Base-by-base conservation (phyloP, 2,113 vertebrate genomes). In the Caloenas nicobarica region DNA sequence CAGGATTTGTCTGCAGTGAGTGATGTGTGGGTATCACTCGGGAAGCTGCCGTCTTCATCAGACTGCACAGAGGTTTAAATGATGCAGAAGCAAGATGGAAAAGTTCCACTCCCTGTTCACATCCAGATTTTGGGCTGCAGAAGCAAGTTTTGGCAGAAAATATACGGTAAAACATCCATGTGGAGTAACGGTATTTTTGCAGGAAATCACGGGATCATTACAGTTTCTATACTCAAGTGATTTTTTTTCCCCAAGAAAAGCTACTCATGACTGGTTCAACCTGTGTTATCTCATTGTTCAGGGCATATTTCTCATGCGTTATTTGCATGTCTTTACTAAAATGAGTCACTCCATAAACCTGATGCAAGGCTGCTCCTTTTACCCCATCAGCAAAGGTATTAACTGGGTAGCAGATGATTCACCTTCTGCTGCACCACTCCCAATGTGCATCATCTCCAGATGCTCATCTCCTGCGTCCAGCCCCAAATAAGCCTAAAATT, bases 101-200 rank as follows among this genome's bases (percentile, higher is more conserved):
- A 73, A 54, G 33, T 72, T 79, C 44, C 64, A 15, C 38, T 38
- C 31, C 66, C 26, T 38, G 44, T 16, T 84, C 69, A 7, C 8
- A 38, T 14, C 54, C 46, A 44, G 64, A 60, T 50, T 81, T 65
- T 25, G 36, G 40, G 34, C 34, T 54, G n/a, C 24, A 46, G 46
- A 50, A 81, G 28, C 17, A 71, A 50, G 16, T 26, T 42, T 60
- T 31, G 57, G 51, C 44, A 76, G 62, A 70, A 64, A 31, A 76
- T 13, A 10, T 7, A 29, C 0, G 2, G 48, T 46, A 33, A 58
- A 74, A 34, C 29, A 60, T 8, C 2, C 1, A 25, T 10, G 29
- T 23, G 38, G 51, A 84, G 29, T 18, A 29, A 53, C 3, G 25
- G 25, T 15, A 28, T 3, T 28, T 14, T 17, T 54, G n/a, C 40